Base-by-base conservation (phyloP, 2,113 vertebrate species). In the Plectropomus leopardus region DNA sequence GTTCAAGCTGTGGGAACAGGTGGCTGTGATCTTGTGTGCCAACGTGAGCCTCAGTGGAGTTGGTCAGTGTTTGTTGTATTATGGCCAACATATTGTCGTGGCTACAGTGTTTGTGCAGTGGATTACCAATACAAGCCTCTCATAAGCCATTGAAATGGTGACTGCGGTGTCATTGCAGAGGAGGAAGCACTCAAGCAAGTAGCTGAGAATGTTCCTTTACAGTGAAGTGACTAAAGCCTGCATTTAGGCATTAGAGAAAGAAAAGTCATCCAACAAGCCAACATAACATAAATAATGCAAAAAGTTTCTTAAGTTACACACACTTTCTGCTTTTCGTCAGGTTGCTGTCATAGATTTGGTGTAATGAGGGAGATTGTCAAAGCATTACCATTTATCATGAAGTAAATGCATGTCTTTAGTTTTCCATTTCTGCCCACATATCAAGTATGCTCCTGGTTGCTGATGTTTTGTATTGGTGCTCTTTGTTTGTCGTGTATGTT, bases 1-100 rank as follows among this genome's bases (percentile, higher is more conserved):
- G 73, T 85, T 84, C 86, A 90, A 86, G 72, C 79, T 89, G 78
- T 67, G 80, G 71, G 76, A 93, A 76, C 80, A 89, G 84, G 84
- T 90, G 89, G 78, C 73, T 66, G 64, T 71, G 70, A 63, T 78
- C 42, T 32, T 74, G 23, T 42, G 47, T 76, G 83, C 82, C 88
- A 88, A 72, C 54, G 58, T 36, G 67, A 74, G 81, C 47, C 80
- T 82, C 74, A 63, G 53, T 68, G 48, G 53, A 72, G 32, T 61
- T 47, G 58, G 54, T 74, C 34, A 2, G 36, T 68, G 42, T 74
- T 68, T 76, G 30, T 50, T 36, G 26, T 50, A 51, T 32, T 44
- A 17, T 53, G 24, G 24, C 45, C 71, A 67, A 65, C 63, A 78
- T 28, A 66, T 34, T 83, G 48, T 26, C 14, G 48, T 53, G 15